phyloP scores from a whole-genome alignment of 2,113 vertebrate species.

The Felis catus region DNA sequence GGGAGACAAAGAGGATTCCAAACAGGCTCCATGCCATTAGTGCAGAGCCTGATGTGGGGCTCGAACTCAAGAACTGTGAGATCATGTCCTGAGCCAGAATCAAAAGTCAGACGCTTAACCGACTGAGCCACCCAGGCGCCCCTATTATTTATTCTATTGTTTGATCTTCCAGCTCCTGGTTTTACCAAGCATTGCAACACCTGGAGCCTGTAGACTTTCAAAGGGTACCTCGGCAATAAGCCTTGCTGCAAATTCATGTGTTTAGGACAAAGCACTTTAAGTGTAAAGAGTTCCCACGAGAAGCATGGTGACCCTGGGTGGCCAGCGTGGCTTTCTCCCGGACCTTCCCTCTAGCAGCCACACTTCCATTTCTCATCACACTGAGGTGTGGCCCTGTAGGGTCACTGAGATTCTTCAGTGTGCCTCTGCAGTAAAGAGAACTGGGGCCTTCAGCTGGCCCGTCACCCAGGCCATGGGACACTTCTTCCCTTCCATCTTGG shows the following conservation, averaged over 20 bases:
- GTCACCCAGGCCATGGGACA: too few relatives aligned
- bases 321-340: too few relatives aligned
- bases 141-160: not conserved
- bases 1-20: too few relatives aligned
- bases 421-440: not conserved
- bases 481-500: too few relatives aligned
- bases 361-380: not conserved
- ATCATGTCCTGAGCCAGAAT: too few relatives aligned
- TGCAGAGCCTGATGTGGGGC: too few relatives aligned
- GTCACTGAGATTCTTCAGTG: too few relatives aligned
- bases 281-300: fast-evolving
- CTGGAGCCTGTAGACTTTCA: not conserved
- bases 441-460: fast-evolving
- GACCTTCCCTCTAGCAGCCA: not conserved
- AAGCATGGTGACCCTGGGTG: not conserved
- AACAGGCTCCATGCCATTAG: too few relatives aligned
- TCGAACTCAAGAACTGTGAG: too few relatives aligned
- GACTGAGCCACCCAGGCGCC: too few relatives aligned
- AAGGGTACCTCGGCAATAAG: not conserved
- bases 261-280: not conserved
- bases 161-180: not conserved
- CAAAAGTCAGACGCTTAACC: too few relatives aligned
- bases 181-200: not conserved
- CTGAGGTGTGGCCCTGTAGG: too few relatives aligned
- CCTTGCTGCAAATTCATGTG: not conserved